Evolutionary conservation across 2,888 invertebrate genomes (phyloP), one percentile per base, ranked within the genome.

Genomic region (Herminia tarsipennalis): DNA sequence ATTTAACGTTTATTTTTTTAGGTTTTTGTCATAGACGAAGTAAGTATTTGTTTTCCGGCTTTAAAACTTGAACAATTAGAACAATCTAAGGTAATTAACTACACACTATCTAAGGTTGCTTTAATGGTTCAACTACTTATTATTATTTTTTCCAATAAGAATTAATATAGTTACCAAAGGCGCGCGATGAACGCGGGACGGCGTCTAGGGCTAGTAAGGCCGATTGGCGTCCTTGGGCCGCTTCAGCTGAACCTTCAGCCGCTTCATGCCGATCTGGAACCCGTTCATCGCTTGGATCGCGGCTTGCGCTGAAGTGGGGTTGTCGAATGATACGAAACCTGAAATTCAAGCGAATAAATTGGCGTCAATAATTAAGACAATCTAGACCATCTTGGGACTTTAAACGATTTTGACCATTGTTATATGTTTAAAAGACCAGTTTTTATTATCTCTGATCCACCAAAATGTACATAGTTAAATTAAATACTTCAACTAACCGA

Each of bases 251-350:
- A 99, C 99, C 94, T 99, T 99, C 86, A 99, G 96, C 84, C 99
- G 95, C 93, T 99, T 99, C 99, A 99, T 99, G 82, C 99, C 99
- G 90, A 99, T 99, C 93, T 99, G 99, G 93, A 99, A 99, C 85
- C 99, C 99, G 92, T 99, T 99, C 99, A 99, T 99, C 76, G 99
- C 97, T 91, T 99, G 98, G 88, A 99, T 99, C 73, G 99, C 99
- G 70, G 98, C 96, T 92, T 99, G 98, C 84, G 99, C 99, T 86
- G 98, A 98, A 76, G 97, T 94, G 73, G 98, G 98, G 94, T 99
- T 99, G 94, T 99, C 99, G 93, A 99, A 99, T 79, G 99, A 99
- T 79, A 99, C 99, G 92, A 99, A 99, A 84, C 99, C 99, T 99
- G 88, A 1, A 88, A 59, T 4, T n/a, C 3, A 16, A 6, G 2